Evolutionary conservation across 2,888 invertebrate genomes (phyloP), one percentile per base, ranked within the genome.

Genomic region (Machimus rusticus): DNA sequence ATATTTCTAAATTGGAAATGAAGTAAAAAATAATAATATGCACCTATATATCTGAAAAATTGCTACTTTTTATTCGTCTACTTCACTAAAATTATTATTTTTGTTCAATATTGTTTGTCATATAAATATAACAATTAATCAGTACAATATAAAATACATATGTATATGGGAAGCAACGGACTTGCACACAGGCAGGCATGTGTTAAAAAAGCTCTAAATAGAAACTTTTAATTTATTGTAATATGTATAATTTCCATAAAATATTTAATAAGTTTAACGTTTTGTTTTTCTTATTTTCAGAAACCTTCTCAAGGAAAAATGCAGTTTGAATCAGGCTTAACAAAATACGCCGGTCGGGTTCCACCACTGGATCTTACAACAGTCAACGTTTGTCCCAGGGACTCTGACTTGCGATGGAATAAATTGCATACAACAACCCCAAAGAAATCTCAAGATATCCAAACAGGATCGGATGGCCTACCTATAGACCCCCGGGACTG

Each of bases 401-500:
- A 91, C 88, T 91, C 89, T 78, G 91, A 92, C 39, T 88, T 90
- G 37, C 89, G 89, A 76, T 90, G 90, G 90, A 90, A 89, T 66
- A 89, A 89, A 79, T 86, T 89, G 34, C 87, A 89, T 46, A 86
- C 89, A 76, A 19, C 88, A 5, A 87, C 86, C 19, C 82, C 89
- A 0, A 89, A 90, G 86, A 90, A 89, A 28, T 88, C 85, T 2
- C 88, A 90, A 90, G 86, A 90, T 90, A 77, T 86, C 78, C 87
- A 87, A 77, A 87, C 87, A 78, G 92, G 92, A 43, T 90, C 90
- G 74, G 92, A 92, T 89, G 92, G 92, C 4, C 89, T 92, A 88
- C 92, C 92, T 0, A 3, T 94, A 95, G 96, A 96, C 92, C 96
- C 96, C 0, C 93, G 96, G 0, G 94, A 94, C 57, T 96, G 96